Evolutionary conservation across 2,113 vertebrate genomes (phyloP), one percentile per base, ranked within the genome.

Genomic region (Callithrix jacchus): DNA sequence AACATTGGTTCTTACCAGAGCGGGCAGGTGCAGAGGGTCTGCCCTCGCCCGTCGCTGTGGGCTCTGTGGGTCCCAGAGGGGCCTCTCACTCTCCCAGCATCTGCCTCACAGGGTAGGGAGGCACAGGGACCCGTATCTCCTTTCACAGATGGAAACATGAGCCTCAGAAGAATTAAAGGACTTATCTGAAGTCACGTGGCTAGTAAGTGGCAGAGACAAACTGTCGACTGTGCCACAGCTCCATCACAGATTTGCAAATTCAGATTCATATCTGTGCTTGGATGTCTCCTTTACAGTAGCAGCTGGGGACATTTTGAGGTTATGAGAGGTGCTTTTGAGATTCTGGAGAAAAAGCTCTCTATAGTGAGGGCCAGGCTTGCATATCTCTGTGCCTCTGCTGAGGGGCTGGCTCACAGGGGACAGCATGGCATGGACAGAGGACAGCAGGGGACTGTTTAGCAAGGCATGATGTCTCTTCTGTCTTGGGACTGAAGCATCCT

Each of bases 1-100:
- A 40, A 74, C 76, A 42, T 76, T 52, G 25, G 42, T 74, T 5
- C 3, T 66, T 64, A 52, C 42, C 56, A n/a, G 17, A 52, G 45
- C 23, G 42, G 20, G 70, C 61, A 77, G 64, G 42, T 12, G 7
- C 37, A 14, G 25, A 23, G 21, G 74, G 61, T 40, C 14, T 54
- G 16, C n/a, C 0, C 37, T 82, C 12, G 9, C 25, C 8, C 13
- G 11, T 8, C 3, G 0, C 11, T 42, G 21, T 16, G 21, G 90
- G 16, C 8, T 54, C 23, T 18, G 30, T 30, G 25, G 30, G 35
- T 40, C 21, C 30, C 47, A 71, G 40, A 21, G 9, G 80, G 56
- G 56, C 49, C 35, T 45, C 13, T 47, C 68, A 35, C 1, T 27
- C 76, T 54, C 37, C 61, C 61, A 32, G 61, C 61, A 14, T 64